Percentiles rank a stretch among this genome's conserved stretches.
phyloP scores from a whole-genome alignment of 2,797 vertebrate genomes.

The Danio tinwini region DNA sequence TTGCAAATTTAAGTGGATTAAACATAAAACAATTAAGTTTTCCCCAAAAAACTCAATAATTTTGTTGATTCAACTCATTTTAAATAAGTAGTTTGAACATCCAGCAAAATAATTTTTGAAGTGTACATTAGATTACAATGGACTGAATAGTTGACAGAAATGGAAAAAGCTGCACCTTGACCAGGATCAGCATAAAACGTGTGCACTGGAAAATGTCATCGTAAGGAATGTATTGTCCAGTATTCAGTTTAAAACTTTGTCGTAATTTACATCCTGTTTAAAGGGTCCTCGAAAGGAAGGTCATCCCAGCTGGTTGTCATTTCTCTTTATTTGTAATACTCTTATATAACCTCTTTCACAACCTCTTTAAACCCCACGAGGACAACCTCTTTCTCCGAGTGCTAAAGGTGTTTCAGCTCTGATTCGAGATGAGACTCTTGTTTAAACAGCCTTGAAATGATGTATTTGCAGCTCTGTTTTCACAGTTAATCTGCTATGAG shows the following conservation, averaged over 20 bases:
- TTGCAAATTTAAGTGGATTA: no score
- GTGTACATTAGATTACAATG: no score
- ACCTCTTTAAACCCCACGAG: not conserved
- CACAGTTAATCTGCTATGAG: constrained; percentile 13
- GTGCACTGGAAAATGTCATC: not conserved
- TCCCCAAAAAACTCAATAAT: no score
- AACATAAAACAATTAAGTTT: no score
- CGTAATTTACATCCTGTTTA: not conserved
- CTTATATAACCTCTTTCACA: not conserved
- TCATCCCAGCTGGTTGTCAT: not conserved
- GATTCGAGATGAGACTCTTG: not conserved
- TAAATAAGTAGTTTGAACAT: no score
- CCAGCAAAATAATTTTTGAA: no score
- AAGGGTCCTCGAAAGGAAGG: constrained; percentile 20
- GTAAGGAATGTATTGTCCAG: not conserved
- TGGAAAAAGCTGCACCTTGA: no score
- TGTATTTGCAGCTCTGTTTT: not conserved
- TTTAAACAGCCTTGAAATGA: constrained; percentile 36
- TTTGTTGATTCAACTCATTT: no score
- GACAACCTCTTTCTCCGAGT: not conserved
- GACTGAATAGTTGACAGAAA: no score
- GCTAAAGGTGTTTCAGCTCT: constrained; percentile 7
- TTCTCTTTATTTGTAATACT: constrained; percentile 15
- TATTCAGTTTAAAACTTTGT: not conserved
- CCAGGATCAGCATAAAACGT: not conserved